Conservation (phyloP, 1,140 invertebrate species). For the Drosophila rufa region DNA sequence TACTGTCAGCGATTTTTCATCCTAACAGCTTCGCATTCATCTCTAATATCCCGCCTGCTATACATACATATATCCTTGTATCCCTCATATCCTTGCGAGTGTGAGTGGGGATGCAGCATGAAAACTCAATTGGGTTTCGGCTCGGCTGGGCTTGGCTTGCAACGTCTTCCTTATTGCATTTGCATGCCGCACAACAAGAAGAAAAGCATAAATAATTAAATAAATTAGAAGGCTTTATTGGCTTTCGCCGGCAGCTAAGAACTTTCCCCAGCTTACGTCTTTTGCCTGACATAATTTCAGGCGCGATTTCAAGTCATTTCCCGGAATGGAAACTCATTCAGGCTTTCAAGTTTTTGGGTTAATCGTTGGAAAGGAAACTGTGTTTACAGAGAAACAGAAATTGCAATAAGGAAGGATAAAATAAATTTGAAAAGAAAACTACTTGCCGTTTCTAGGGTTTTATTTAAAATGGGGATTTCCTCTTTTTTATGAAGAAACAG, state of each 20-base stretch:
- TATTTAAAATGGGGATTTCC: background rate
- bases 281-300: conserved; percentile 26
- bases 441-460: background rate
- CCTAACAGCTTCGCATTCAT: conserved; percentile 56
- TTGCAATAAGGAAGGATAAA: background rate
- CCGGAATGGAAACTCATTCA: background rate
- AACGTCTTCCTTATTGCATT: conserved; percentile 37
- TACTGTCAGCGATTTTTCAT: conserved; percentile 54
- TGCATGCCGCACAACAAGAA: conserved; percentile 24
- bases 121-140: conserved; percentile 50
- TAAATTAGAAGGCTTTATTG: conserved; percentile 29
- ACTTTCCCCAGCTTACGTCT: conserved; percentile 18
- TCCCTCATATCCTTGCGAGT: background rate
- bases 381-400: background rate
- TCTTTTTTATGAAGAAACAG: background rate
- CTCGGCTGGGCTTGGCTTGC: conserved; percentile 8
- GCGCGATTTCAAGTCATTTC: conserved; percentile 19
- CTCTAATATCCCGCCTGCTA: conserved; percentile 32
- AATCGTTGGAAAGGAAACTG: conserved; percentile 2
- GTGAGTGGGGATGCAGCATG: conserved; percentile 17
- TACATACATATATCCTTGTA: conserved; percentile 1
- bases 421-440: background rate
- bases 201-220: conserved; percentile 46
- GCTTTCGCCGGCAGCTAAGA: conserved; percentile 16
- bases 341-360: conserved; percentile 22